Evolutionary conservation across 2,797 vertebrate species (phyloP), one percentile per base, ranked within the genome.

Genomic region (Phrynocephalus guinanensis): DNA sequence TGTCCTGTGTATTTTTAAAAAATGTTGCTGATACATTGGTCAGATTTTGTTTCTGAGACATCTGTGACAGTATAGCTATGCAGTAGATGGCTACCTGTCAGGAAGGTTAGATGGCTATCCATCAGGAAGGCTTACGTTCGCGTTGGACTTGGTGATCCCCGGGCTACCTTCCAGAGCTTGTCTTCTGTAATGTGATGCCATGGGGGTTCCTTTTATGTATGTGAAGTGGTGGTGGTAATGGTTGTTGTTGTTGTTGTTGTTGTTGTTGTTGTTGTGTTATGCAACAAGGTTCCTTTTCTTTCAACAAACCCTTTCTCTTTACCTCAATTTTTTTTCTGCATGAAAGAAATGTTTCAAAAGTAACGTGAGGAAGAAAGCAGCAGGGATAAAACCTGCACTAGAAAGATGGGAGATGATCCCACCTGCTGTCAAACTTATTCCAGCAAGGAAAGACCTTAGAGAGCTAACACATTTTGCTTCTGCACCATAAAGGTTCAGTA

Each of bases 351-450:
- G 94, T 94, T 95, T 95, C 93, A 95, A 95, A 95, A 95, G 95
- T 93, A 95, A 95, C 92, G 90, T 95, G 93, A 95, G 93, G 94
- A 93, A 95, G 92, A 95, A 96, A 96, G 95, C 94, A 95, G 94
- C 83, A 86, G 95, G 95, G 95, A 95, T 81, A 95, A 96, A 94
- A 97, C 94, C 94, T 94, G 84, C 94, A 93, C 89, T 96, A 95
- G 94, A 94, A 96, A 96, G 95, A 96, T 95, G 94, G 93, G 94
- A 95, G 93, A 95, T 96, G 96, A 95, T 96, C 93, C 94, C 96
- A 97, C 96, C 96, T 97, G 95, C 95, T 96, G 94, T 95, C 94
- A 93, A 94, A 94, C 93, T 93, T 92, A 94, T 94, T 93, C 91
- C 94, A 92, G 93, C 95, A 96, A 93, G 92, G 85, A 87, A 95